Conservation (phyloP, 2,797 vertebrate genomes). For the Graptemys geographica region DNA sequence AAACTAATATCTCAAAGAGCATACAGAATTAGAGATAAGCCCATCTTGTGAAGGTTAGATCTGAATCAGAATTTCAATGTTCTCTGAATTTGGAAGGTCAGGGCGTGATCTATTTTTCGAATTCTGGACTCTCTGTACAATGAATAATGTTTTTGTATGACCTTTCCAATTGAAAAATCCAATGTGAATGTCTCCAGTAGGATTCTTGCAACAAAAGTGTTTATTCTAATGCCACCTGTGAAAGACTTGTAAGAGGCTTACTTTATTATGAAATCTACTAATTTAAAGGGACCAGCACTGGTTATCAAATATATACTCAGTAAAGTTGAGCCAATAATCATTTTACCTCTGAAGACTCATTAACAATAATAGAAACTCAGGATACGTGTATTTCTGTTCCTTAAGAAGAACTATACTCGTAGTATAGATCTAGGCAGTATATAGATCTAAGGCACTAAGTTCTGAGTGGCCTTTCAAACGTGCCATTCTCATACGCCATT, state of each 20-base stretch:
- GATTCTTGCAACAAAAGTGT: neutral
- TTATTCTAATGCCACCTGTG: rapidly evolving
- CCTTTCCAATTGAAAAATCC: neutral
- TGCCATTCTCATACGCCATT: neutral
- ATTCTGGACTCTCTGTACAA: neutral
- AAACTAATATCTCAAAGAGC: neutral
- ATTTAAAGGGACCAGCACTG: neutral
- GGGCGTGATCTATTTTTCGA: neutral
- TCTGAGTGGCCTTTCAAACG: slow-evolving; percentile 1
- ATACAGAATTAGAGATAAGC: too few relatives aligned
- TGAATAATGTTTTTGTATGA: neutral
- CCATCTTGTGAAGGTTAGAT: neutral
- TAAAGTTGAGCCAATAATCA: neutral
- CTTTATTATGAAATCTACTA: neutral
- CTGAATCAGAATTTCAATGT: neutral
- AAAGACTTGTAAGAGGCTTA: neutral
- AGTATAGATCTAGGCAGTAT: neutral
- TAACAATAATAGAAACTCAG: neutral
- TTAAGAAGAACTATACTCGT: neutral
- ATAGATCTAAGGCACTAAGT: neutral
- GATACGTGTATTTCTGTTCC: neutral
- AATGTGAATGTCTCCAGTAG: rapidly evolving
- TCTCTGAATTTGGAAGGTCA: neutral
- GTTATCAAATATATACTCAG: neutral
- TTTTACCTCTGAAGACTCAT: neutral